Evolutionary conservation across 2,888 invertebrate genomes (phyloP).

Genomic region (Parnassius apollo): DNA sequence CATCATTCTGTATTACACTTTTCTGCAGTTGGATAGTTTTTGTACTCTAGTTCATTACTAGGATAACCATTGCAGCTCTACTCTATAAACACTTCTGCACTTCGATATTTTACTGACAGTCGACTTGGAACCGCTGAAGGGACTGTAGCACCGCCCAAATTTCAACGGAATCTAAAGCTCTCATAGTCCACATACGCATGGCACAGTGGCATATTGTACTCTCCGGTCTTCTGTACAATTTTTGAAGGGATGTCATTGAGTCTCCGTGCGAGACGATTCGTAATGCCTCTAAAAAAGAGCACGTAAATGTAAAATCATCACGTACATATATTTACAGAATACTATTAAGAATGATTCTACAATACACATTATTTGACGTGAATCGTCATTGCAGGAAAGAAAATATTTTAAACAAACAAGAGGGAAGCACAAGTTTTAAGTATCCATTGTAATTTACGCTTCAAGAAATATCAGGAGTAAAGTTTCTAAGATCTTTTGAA

Average conservation of each 20-base stretch:
- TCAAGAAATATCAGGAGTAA: slow-evolving; percentile 4
- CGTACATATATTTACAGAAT: background rate
- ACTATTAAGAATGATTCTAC: background rate
- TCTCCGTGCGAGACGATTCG: too few relatives aligned
- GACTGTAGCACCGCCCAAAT: too few relatives aligned
- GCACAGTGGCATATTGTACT: too few relatives aligned
- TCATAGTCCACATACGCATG: too few relatives aligned
- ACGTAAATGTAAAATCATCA: background rate
- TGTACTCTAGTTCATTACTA: too few relatives aligned
- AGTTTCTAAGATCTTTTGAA: slow-evolving; percentile 10
- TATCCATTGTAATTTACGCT: slow-evolving; percentile 12
- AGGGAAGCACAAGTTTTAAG: background rate
- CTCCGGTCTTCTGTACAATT: too few relatives aligned
- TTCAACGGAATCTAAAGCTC: too few relatives aligned
- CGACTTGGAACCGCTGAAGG: background rate
- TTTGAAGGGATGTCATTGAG: too few relatives aligned
- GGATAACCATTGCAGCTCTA: background rate
- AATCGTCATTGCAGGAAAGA: background rate
- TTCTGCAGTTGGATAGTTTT: background rate
- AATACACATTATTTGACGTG: background rate
- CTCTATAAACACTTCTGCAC: background rate
- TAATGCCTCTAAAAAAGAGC: too few relatives aligned
- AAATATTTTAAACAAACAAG: background rate
- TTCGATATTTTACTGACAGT: background rate
- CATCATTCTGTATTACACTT: background rate